Evolutionary conservation across 2,888 invertebrate genomes (phyloP), one percentile per base, ranked within the genome.

Genomic region (Minunthozetes semirufus): DNA sequence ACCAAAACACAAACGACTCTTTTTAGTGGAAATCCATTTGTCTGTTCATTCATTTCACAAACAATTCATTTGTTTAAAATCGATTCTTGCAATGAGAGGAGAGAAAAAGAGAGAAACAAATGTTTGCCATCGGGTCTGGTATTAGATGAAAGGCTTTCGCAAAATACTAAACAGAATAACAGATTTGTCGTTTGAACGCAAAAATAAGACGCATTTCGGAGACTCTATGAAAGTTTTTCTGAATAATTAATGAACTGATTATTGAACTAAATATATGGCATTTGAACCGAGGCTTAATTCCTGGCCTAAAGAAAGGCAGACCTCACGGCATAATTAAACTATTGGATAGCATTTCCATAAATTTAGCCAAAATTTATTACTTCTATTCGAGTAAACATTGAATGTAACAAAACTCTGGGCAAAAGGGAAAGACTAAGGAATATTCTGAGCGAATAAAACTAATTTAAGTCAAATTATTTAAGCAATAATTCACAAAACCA

Each of bases 51-150:
- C 59, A 59, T 59, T 59, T 59, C 17, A 27, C 2, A 17, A 59
- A 56, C 25, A 27, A 59, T 59, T 59, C 22, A 59, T 59, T 59
- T 27, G 15, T 27, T 59, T 59, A 15, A 59, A 59, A 59, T 59
- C 27, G 56, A 56, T 56, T 56, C 22, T 56, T 25, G 17, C 8
- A n/a, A 6, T n/a, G 11, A 56, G 15, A 25, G 11, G n/a, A n/a
- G n/a, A n/a, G n/a, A n/a, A n/a, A n/a, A n/a, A n/a, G n/a, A n/a
- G n/a, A n/a, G n/a, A 56, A 56, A 9, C 9, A 53, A 53, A n/a
- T 22, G 22, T 56, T 25, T 22, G 56, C 13, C 13, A 25, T 56
- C 11, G 25, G 11, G 1, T n/a, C n/a, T n/a, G n/a, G n/a, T n/a
- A n/a, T n/a, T n/a, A n/a, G n/a, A 25, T 22, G 22, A 25, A 56